Base-by-base conservation (phyloP, 2,113 vertebrate species). In the Petrocephalus zakoni region DNA sequence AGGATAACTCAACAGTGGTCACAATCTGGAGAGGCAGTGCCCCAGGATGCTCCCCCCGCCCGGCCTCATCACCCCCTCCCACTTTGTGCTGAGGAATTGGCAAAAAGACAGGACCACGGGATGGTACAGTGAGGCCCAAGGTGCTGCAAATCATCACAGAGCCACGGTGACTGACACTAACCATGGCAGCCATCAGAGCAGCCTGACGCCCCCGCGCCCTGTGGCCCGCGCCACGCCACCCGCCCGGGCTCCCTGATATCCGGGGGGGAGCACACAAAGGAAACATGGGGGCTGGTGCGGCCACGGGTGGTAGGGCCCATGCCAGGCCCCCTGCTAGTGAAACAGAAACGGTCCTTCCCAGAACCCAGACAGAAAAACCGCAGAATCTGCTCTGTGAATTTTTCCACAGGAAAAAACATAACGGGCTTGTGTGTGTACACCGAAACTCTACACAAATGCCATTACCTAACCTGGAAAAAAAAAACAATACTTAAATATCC, bases 341-440 rank as follows among this genome's bases (percentile, higher is more conserved):
- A 92, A 93, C 19, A 89, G 88, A 83, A 88, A 55, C 92, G 92
- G 89, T 90, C 82, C 90, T 82, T 52, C 88, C 46, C 55, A 88
- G 87, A 86, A 89, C 90, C 78, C 85, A 89, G 72, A 64, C 58
- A 88, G 37, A 64, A 88, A 91, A 90, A 90, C 90, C 89, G 87
- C 87, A 92, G 4, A 83, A 89, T 89, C 90, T 89, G 88, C 64
- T 90, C 87, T 82, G 89, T 92, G 89, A 90, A 90, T 92, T 91
- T 92, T 92, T 92, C 88, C 81, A 51, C 87, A 90, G 88, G 90
- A 92, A 93, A 93, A 91, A 92, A 82, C 7, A 91, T 87, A 90
- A 87, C 87, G 13, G 81, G 90, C 86, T 89, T 90, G 58, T 89
- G 68, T 75, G 29, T 89, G 86, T 47, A 90, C 2, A 89, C 89